Conservation (phyloP, 2,113 vertebrate species). For the Megaptera novaeangliae region DNA sequence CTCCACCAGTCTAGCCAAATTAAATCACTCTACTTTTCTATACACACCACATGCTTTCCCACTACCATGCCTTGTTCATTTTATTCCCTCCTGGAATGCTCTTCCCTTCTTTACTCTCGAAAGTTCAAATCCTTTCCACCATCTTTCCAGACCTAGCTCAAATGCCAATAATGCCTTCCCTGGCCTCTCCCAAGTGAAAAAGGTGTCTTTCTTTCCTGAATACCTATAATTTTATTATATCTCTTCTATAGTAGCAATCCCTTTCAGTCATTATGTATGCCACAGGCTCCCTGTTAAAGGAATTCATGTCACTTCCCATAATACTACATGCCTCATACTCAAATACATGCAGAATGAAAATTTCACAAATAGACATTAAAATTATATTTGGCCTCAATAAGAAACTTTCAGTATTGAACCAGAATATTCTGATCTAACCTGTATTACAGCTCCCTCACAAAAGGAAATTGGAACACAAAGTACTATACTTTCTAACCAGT, state of each 20-base stretch:
- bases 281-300: not conserved
- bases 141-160: not conserved
- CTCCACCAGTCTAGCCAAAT: not conserved
- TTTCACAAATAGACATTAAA: not conserved
- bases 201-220: not conserved
- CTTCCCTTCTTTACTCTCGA: not conserved
- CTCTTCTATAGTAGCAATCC: not conserved
- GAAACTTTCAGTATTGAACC: conserved; percentile 27
- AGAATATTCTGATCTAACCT: conserved; percentile 37
- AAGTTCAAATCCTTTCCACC: not conserved
- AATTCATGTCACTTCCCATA: not conserved
- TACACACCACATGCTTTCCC: not conserved
- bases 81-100: not conserved
- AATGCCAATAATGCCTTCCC: not conserved
- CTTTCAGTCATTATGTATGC: not conserved
- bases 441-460: not conserved
- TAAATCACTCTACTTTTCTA: not conserved
- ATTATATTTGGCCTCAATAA: not conserved
- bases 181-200: not conserved
- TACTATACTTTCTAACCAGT: not conserved
- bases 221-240: not conserved
- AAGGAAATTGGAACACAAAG: not conserved
- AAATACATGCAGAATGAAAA: not conserved
- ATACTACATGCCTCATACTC: not conserved
- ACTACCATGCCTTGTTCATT: not conserved